Evolutionary conservation across 2,888 invertebrate species (phyloP).

Genomic region (Melanostoma scalare): DNA sequence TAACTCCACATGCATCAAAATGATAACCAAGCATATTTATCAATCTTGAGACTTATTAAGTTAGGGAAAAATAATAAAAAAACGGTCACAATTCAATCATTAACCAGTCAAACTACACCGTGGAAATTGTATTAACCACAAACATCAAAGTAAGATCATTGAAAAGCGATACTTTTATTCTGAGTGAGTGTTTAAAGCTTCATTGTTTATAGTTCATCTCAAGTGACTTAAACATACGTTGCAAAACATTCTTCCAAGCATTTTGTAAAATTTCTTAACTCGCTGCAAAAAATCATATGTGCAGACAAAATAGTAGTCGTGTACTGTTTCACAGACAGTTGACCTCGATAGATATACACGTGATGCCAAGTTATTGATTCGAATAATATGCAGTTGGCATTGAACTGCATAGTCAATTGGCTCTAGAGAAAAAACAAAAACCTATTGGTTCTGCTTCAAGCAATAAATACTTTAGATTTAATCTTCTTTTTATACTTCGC

Average conservation of each 20-base stretch:
- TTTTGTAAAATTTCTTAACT: not conserved
- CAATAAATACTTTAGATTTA: constrained; percentile 26
- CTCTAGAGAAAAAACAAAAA: not conserved
- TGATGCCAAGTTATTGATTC: constrained; percentile 41
- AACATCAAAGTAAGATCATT: too few species aligned
- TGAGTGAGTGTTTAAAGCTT: too few species aligned
- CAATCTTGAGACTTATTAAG: too few species aligned
- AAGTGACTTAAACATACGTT: too few species aligned
- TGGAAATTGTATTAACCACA: too few species aligned
- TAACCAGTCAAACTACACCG: too few species aligned
- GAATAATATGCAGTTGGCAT: constrained; percentile 25
- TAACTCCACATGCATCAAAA: too few species aligned
- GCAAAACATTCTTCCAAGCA: not conserved
- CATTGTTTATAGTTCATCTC: too few species aligned
- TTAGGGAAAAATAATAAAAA: too few species aligned
- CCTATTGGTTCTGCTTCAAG: not conserved
- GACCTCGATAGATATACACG: constrained; percentile 41
- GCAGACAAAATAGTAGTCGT: not conserved
- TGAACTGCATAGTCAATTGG: constrained; percentile 35
- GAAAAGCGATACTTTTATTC: too few species aligned
- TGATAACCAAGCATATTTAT: too few species aligned
- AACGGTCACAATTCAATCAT: too few species aligned
- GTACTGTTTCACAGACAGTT: not conserved
- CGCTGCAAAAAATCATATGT: not conserved
- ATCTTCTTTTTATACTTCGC: not conserved